Conservation (phyloP, 2,797 vertebrate genomes). For the Diceros bicornis region DNA sequence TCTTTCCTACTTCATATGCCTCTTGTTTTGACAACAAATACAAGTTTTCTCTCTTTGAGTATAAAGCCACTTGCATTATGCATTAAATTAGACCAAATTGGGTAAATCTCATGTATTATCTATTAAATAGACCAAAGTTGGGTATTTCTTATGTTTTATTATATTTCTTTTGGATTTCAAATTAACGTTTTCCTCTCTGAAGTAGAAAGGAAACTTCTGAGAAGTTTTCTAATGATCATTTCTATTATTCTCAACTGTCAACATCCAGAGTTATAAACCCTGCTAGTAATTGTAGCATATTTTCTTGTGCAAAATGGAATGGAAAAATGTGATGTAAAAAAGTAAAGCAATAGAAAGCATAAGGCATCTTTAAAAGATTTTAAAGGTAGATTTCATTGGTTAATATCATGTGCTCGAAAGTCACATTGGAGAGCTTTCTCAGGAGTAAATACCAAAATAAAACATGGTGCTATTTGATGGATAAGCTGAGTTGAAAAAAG, state of each 20-base stretch:
- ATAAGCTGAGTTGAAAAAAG: slow-evolving; percentile 87
- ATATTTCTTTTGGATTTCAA: slow-evolving; percentile 41
- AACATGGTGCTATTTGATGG: slow-evolving; percentile 73
- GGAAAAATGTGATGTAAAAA: slow-evolving; percentile 37
- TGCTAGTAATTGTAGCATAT: slow-evolving; percentile 71
- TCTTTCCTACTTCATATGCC: neutral
- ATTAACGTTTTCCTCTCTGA: slow-evolving; percentile 37
- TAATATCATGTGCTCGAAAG: slow-evolving; percentile 46
- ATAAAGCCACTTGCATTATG: neutral
- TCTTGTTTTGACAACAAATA: slow-evolving; percentile 20
- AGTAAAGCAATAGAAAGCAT: slow-evolving; percentile 72
- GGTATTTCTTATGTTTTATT: neutral
- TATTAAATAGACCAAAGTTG: slow-evolving; percentile 54
- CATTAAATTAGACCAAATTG: slow-evolving; percentile 48
- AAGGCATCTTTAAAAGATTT: slow-evolving; percentile 62
- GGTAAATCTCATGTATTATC: neutral
- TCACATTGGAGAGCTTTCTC: slow-evolving; percentile 52
- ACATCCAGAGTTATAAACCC: slow-evolving; percentile 67
- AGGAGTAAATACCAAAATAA: slow-evolving; percentile 78
- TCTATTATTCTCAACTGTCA: slow-evolving; percentile 55
- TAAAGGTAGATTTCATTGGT: slow-evolving; percentile 52
- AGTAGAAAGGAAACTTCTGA: slow-evolving; percentile 28
- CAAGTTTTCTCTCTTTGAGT: slow-evolving; percentile 28
- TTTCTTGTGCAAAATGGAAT: slow-evolving; percentile 78
- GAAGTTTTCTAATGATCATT: slow-evolving; percentile 49